Evolutionary conservation across 2,888 invertebrate genomes (phyloP).

Genomic region (Stegana nigrithorax): DNA sequence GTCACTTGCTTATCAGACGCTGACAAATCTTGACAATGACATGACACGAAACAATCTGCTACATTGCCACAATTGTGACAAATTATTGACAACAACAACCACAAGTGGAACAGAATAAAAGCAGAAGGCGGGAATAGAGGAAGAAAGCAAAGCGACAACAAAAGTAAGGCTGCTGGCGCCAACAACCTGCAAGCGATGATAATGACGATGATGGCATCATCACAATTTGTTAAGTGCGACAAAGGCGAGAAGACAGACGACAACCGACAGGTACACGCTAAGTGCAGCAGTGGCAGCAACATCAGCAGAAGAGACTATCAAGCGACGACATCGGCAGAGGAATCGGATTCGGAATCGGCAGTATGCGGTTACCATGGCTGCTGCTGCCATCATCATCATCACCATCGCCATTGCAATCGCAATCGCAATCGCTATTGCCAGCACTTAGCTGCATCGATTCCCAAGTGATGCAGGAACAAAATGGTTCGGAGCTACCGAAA

Average conservation of each 20-base stretch:
- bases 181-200: too few relatives aligned
- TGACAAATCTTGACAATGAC: too few relatives aligned
- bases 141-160: background rate
- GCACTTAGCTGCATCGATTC: background rate
- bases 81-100: conserved; percentile 60
- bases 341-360: too few relatives aligned
- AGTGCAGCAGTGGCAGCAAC: too few relatives aligned
- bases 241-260: background rate
- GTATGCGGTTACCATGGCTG: too few relatives aligned
- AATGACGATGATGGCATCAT: background rate
- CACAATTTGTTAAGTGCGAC: background rate
- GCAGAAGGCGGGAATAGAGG: conserved; percentile 11
- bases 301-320: too few relatives aligned
- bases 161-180: background rate
- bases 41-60: conserved; percentile 62
- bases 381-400: background rate
- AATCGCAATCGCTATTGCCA: background rate
- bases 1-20: too few relatives aligned
- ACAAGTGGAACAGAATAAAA: conserved; percentile 11
- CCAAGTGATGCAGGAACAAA: background rate
- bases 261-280: background rate
- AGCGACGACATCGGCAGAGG: too few relatives aligned
- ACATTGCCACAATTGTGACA: conserved; percentile 63
- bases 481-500: background rate
- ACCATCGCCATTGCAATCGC: background rate